Base-by-base conservation (phyloP, 2,113 vertebrate genomes). In the Hyperoodon ampullatus region DNA sequence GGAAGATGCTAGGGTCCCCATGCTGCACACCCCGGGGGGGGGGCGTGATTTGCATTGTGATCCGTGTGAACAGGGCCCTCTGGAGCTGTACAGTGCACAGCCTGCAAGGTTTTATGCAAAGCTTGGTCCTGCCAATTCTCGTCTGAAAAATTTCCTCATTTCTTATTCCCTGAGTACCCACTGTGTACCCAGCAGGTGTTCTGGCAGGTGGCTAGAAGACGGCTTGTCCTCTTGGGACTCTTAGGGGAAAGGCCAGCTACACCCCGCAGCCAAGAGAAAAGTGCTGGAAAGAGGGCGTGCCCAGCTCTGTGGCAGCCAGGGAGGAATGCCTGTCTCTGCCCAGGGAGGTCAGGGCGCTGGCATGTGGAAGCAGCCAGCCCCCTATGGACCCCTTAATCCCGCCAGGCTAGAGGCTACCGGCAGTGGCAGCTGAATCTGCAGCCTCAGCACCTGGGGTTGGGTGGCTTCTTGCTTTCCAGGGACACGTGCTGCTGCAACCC, bases 401-500 rank as follows among this genome's bases (percentile, higher is more conserved):
- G 50, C 61, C 85, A 58, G 88, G 61, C 85, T 72, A 77, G 65
- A 90, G 63, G 47, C 86, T 71, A 35, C 15, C 35, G 70, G 39
- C 6, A 3, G 55, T 0, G 0, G 35, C 14, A 9, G 12, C 55
- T 53, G 39, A 88, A 78, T 42, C 53, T 92, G 92, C 77, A 80
- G 28, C 21, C 71, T 96, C 91, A 84, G 92, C 2, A 0, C 75
- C 83, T 83, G 78, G 55, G 63, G 6, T n/a, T 65, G 39, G 61
- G 53, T 74, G 19, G 10, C 78, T 95, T 92, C 90, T 85, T 71
- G 63, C 58, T 96, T 88, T 96, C 88, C 39, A 90, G 88, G 93
- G 66, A 97, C 68, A 60, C n/a, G 3, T 61, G 44, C 18, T 94
- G 78, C 30, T 72, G 30, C 70, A 50, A 61, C 70, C 8, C 23